Conservation (phyloP, 2,113 vertebrate species). For the Macaca fascicularis region T2T-MFA8v1.1 NC_088388.1:14239001-14239500, state of each 20-base stretch:
- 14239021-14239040: neutral
- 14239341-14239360: neutral
- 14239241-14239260: neutral
- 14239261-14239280: neutral
- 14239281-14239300: neutral
- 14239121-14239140: neutral
- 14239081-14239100: neutral
- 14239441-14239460: neutral
- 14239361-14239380: neutral
- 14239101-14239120: neutral
- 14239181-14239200: neutral
- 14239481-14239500: neutral
- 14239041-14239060: neutral
- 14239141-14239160: neutral
- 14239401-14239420: neutral
- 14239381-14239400: neutral
- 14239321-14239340: neutral
- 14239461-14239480: neutral
- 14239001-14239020: neutral
- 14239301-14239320: neutral
- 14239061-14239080: neutral
- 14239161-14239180: neutral
- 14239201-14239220: neutral
- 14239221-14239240: neutral
- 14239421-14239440: neutral